Base-by-base conservation (phyloP, 2,113 vertebrate genomes). In the Triplophysa siluroides region DNA sequence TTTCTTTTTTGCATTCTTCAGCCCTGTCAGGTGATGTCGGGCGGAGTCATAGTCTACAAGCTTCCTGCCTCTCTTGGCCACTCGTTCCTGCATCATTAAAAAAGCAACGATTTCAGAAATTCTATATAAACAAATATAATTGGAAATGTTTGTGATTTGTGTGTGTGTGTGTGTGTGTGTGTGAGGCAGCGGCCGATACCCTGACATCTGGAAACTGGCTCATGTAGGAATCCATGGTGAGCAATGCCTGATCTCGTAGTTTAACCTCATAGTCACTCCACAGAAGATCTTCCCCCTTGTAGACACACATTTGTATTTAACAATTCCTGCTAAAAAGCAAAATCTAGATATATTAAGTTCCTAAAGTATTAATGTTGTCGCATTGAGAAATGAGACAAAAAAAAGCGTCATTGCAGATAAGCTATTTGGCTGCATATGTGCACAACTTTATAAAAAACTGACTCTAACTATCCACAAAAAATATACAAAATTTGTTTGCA, bases 211-310 rank as follows among this genome's bases (percentile, higher is more conserved):
- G 91, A 64, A 99, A 99, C 83, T 98, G 96, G 78, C 91, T 88
- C 84, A 96, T 90, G 60, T 98, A 99, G 67, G 94, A 95, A 90
- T 98, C 95, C 95, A 98, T 94, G 80, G 95, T 93, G 78, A 91
- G 89, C 64, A 97, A 16, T 0, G 91, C 93, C 86, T 98, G 96
- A 88, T 98, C 96, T 0, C 90, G 83, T 71, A 98, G 47, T 87
- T 98, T 98, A 7, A 94, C 93, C 87, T 98, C 96, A 38, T 93
- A 96, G 91, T 98, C 96, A 18, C 95, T 96, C 97, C 97, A 99
- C 66, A 98, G 91, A 23, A 97, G 95, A 69, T 98, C 94, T 21
- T 98, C 96, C 76, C 95, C 96, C 97, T 99, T 14, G 16, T 82
- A 84, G 29, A 43, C 23, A 29, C 14, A 71, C 14, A 43, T 66